These are phyloP conservation scores for Aphaenogaster rudis DNA, from an alignment of 1,140 invertebrate genomes.

Conservation along the genomic window DNA sequence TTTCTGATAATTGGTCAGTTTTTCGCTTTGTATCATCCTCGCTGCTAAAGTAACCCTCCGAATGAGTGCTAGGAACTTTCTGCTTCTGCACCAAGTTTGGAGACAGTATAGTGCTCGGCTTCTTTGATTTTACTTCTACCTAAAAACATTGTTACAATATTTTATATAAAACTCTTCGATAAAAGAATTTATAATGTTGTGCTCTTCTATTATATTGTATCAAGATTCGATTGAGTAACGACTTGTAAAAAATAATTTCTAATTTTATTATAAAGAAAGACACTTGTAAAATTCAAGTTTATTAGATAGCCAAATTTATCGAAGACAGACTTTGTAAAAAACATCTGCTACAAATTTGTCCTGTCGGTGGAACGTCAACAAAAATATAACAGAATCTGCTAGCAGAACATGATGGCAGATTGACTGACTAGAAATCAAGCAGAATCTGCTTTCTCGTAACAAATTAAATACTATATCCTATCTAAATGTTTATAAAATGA, in stretches of 20 bases:
- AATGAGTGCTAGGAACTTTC: constrained; percentile 89
- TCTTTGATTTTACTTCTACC: constrained; percentile 82
- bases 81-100: constrained; percentile 77
- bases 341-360: neutral
- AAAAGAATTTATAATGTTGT: neutral
- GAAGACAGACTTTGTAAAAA: neutral
- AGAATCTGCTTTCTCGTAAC: neutral
- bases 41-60: constrained; percentile 91
- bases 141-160: constrained; percentile 60
- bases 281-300: neutral
- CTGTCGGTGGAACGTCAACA: neutral
- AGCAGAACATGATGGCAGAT: neutral
- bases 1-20: constrained; percentile 78
- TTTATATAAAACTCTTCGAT: neutral
- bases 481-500: neutral
- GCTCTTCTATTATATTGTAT: neutral
- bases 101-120: constrained; percentile 84
- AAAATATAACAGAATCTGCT: neutral
- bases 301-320: neutral
- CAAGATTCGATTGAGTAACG: neutral
- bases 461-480: neutral
- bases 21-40: constrained; percentile 87
- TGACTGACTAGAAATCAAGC: neutral
- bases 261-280: neutral
- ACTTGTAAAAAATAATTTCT: constrained; percentile 10